phyloP scores from a whole-genome alignment of 2,888 invertebrate species.

The Pedicia rivosa region DNA sequence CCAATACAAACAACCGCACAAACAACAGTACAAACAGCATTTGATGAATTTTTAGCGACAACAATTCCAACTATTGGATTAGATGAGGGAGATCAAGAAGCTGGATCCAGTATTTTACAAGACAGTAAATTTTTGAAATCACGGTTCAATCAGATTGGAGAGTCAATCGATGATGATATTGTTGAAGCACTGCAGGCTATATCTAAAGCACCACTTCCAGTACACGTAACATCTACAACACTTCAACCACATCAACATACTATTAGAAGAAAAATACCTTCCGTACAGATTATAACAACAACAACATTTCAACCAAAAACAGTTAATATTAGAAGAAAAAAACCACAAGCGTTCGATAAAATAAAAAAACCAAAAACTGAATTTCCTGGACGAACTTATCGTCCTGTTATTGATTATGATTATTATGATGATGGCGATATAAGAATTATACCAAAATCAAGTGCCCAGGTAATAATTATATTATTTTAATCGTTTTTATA shows the following conservation, averaged over 20 bases:
- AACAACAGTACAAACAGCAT: slow-evolving; percentile 9
- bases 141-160: slow-evolving; percentile 24
- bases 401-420: slow-evolving; percentile 40
- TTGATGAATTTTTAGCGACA: slow-evolving; percentile 14
- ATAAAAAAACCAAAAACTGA: slow-evolving; percentile 14
- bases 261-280: too few relatives aligned
- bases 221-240: slow-evolving; percentile 5
- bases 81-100: slow-evolving; percentile 21
- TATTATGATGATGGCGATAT: slow-evolving; percentile 50
- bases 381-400: slow-evolving; percentile 18
- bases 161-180: slow-evolving; percentile 11
- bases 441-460: slow-evolving; percentile 36
- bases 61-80: slow-evolving; percentile 9
- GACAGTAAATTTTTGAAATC: slow-evolving; percentile 18
- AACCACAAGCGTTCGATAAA: slow-evolving; percentile 21
- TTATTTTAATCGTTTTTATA: not conserved
- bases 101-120: slow-evolving; percentile 25
- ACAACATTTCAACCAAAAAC: too few relatives aligned
- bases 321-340: too few relatives aligned
- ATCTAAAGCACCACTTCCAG: slow-evolving; percentile 14
- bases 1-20: slow-evolving; percentile 16
- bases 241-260: too few relatives aligned
- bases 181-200: slow-evolving; percentile 16
- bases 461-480: slow-evolving; percentile 29
- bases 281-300: too few relatives aligned